Percentiles rank a stretch among this genome's conserved stretches.
phyloP scores from a whole-genome alignment of 1,140 invertebrate genomes.

The Trichoplusia ni region DNA sequence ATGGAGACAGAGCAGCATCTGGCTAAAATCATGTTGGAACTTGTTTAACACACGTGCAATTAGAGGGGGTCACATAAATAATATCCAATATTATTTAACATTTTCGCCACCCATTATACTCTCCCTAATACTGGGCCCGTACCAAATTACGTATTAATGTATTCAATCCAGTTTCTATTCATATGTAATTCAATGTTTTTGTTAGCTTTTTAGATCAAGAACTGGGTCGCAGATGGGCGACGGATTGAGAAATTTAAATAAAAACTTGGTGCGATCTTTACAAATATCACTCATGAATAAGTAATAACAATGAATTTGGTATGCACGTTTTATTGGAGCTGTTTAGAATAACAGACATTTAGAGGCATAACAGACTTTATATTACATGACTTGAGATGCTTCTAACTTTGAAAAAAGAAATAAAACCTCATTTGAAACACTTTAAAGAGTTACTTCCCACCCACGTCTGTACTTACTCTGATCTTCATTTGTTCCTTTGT shows the following conservation, averaged over 20 bases:
- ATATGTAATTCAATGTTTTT: constrained; percentile 77
- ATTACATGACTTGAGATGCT: no score
- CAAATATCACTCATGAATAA: constrained; percentile 23
- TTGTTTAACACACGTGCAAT: constrained; percentile 49
- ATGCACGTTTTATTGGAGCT: background rate
- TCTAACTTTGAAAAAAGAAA: no score
- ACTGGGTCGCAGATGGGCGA: constrained; percentile 75
- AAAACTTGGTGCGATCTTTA: constrained; percentile 62
- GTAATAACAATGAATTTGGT: constrained; percentile 22
- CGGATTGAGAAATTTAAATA: constrained; percentile 77
- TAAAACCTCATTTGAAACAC: no score
- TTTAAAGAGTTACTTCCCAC: no score
- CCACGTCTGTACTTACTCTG: no score
- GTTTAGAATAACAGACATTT: background rate
- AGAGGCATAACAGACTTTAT: background rate
- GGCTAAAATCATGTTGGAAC: constrained; percentile 44
- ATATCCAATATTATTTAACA: constrained; percentile 56
- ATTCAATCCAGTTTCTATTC: constrained; percentile 79
- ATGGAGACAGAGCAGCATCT: no score
- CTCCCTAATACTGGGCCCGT: constrained; percentile 73
- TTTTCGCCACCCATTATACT: constrained; percentile 72
- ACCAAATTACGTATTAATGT: constrained; percentile 78
- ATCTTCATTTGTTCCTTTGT: no score
- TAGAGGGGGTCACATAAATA: constrained; percentile 48
- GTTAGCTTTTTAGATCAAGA: constrained; percentile 70